Percentiles rank a stretch among this genome's conserved stretches.
phyloP scores from a whole-genome alignment of 2,113 vertebrate genomes.

The Notothenia rossii region DNA sequence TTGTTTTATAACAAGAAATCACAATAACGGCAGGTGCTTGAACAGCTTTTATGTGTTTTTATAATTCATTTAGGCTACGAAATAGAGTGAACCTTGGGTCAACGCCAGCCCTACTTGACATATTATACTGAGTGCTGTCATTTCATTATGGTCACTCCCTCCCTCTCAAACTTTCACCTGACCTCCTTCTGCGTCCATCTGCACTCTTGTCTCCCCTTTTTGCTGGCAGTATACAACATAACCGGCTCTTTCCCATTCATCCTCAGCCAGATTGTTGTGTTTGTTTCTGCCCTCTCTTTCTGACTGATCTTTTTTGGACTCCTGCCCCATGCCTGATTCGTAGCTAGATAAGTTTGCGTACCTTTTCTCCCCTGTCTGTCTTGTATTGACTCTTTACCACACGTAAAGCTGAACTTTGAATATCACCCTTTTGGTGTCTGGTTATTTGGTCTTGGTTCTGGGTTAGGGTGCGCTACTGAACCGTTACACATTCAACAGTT shows the following conservation, averaged over 20 bases:
- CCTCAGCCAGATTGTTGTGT: not conserved
- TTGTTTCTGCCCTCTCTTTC: not conserved
- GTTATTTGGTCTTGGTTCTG: not conserved
- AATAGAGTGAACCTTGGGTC: too few species aligned
- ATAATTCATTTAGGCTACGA: too few species aligned
- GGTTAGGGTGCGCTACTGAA: not conserved
- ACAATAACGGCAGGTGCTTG: too few species aligned
- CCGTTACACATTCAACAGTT: constrained; percentile 1
- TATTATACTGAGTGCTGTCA: not conserved
- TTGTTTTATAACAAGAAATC: too few species aligned
- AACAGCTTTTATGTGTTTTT: too few species aligned
- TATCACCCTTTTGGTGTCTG: not conserved
- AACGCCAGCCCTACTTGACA: too few species aligned
- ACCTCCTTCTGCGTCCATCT: not conserved
- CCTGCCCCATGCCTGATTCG: not conserved
- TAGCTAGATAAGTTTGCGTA: not conserved
- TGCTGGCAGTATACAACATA: too few species aligned
- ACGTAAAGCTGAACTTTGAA: not conserved
- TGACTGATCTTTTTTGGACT: not conserved
- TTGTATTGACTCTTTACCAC: not conserved
- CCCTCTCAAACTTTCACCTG: not conserved
- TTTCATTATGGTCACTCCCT: not conserved
- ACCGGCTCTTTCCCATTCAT: not conserved
- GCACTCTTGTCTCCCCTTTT: not conserved
- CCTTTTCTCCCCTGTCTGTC: not conserved